Evolutionary conservation across 2,113 vertebrate genomes (phyloP).

Genomic region (Eublepharis macularius): DNA sequence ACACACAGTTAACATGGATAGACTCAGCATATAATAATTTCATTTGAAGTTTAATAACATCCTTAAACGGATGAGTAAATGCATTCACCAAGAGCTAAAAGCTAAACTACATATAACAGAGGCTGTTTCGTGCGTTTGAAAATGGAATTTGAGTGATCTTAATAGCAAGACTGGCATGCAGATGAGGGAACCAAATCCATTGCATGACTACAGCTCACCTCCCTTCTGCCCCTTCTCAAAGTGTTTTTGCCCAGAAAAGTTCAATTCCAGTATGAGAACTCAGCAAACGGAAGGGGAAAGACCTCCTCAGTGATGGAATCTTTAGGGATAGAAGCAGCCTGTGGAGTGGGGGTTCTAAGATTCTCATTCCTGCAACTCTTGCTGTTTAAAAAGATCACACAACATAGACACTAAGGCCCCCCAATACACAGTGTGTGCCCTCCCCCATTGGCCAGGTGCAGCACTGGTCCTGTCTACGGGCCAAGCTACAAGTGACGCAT

Average conservation of each 20-base stretch:
- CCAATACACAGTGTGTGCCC: not conserved
- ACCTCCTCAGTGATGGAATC: too few relatives aligned
- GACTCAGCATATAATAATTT: not conserved
- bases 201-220: not conserved
- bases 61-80: not conserved
- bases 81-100: not conserved
- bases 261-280: not conserved
- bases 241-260: not conserved
- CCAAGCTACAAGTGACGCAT: too few relatives aligned
- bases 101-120: not conserved
- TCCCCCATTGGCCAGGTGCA: too few relatives aligned
- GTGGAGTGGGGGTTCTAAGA: too few relatives aligned
- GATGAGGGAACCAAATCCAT: not conserved
- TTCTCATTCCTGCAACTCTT: too few relatives aligned
- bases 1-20: constrained; percentile 25
- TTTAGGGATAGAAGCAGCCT: too few relatives aligned
- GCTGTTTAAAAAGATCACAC: too few relatives aligned
- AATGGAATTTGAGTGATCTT: not conserved
- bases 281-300: not conserved
- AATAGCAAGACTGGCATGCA: not conserved
- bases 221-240: not conserved
- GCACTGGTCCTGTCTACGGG: too few relatives aligned
- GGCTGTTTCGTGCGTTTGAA: not conserved
- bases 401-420: not conserved
- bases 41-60: not conserved